phyloP scores from a whole-genome alignment of 2,888 invertebrate species.

The Horisme vitalbata region DNA sequence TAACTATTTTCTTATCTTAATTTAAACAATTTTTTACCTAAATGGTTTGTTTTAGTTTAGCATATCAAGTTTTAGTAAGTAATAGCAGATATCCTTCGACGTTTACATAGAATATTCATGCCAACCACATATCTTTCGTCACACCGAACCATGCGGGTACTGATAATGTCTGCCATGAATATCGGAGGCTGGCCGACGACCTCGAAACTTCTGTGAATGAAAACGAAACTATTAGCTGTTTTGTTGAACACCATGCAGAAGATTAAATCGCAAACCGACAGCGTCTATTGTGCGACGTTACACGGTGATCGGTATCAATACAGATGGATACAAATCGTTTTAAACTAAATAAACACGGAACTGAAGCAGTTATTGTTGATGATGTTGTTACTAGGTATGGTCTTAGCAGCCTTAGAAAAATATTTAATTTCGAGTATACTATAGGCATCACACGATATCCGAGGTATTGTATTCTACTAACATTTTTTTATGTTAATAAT shows the following conservation, averaged over 20 bases:
- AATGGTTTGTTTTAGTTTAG: not conserved
- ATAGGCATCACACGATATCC: too few relatives aligned
- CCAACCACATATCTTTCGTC: slow-evolving; percentile 23
- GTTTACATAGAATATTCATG: slow-evolving; percentile 6
- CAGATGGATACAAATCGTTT: slow-evolving; percentile 31
- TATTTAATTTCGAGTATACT: too few relatives aligned
- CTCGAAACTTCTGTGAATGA: slow-evolving; percentile 46
- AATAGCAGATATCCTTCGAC: not conserved
- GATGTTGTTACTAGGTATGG: slow-evolving; percentile 1
- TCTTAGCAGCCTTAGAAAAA: too few relatives aligned
- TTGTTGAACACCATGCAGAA: slow-evolving; percentile 45
- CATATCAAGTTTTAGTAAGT: not conserved
- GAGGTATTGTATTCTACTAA: too few relatives aligned
- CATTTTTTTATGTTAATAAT: too few relatives aligned
- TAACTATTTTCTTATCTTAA: too few relatives aligned
- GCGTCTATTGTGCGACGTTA: slow-evolving; percentile 41
- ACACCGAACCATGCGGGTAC: slow-evolving; percentile 29
- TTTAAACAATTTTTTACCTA: too few relatives aligned
- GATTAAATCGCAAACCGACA: slow-evolving; percentile 45
- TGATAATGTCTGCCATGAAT: slow-evolving; percentile 12
- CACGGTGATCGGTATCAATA: slow-evolving; percentile 31
- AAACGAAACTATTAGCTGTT: slow-evolving; percentile 36
- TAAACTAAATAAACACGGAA: slow-evolving; percentile 8
- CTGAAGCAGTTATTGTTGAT: slow-evolving; percentile 1
- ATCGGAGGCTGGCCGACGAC: slow-evolving; percentile 30